Evolutionary conservation across 2,888 invertebrate genomes (phyloP).

Genomic region (Thecophora atra): DNA sequence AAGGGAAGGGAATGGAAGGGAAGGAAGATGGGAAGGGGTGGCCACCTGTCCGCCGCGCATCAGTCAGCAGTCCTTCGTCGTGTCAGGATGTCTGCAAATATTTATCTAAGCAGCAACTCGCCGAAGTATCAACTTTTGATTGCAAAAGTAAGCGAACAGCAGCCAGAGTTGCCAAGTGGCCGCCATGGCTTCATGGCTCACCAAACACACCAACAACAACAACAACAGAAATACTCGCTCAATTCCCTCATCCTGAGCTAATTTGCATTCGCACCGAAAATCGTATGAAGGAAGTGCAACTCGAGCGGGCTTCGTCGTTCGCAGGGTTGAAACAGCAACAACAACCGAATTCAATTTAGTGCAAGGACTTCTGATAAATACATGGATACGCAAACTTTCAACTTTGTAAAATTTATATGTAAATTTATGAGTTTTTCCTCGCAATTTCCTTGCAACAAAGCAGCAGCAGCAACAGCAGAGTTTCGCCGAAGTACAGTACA

Average conservation of each 20-base stretch:
- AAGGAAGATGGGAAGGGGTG: no score
- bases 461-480: not conserved
- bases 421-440: slow-evolving; percentile 27
- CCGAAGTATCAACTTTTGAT: slow-evolving; percentile 24
- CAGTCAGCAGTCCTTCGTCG: slow-evolving; percentile 7
- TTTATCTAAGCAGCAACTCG: not conserved
- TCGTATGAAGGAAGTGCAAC: not conserved
- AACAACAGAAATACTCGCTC: not conserved
- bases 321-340: slow-evolving; percentile 2
- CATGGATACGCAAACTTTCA: slow-evolving; percentile 31
- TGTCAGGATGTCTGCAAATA: slow-evolving; percentile 19
- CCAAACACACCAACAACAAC: slow-evolving; percentile 47
- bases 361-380: slow-evolving; percentile 24
- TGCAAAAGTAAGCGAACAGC: not conserved
- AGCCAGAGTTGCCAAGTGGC: slow-evolving; percentile 39
- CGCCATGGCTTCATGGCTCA: slow-evolving; percentile 57
- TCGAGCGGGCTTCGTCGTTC: not conserved
- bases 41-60: slow-evolving; percentile 8
- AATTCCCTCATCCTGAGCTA: slow-evolving; percentile 8
- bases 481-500: not conserved
- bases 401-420: slow-evolving; percentile 31
- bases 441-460: slow-evolving; percentile 29
- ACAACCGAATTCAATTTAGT: slow-evolving; percentile 33
- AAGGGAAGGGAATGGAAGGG: no score
- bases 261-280: slow-evolving; percentile 27